phyloP scores from a whole-genome alignment of 2,113 vertebrate species.

The Protobothrops flavoviridis region DNA sequence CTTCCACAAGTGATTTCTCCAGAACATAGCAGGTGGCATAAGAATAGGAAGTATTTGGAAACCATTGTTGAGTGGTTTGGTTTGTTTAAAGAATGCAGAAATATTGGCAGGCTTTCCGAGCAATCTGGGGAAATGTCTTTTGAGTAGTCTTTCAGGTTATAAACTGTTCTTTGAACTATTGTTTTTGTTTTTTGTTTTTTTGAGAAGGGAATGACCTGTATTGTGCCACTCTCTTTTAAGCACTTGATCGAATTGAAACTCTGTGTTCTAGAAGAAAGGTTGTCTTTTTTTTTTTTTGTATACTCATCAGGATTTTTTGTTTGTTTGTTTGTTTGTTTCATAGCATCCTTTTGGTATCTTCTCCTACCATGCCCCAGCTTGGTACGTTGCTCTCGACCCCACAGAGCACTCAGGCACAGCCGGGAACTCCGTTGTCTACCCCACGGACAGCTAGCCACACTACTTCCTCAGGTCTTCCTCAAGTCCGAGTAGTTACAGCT shows the following conservation, averaged over 20 bases:
- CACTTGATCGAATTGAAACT: not conserved
- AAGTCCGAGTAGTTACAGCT: slow-evolving; percentile 88
- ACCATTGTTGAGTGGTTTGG: not conserved
- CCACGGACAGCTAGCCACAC: slow-evolving; percentile 80
- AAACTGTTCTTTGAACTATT: not conserved
- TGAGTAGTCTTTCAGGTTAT: not conserved
- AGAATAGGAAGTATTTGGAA: not conserved
- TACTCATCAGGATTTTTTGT: not conserved
- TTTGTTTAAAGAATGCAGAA: not conserved
- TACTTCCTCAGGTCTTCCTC: slow-evolving; percentile 78
- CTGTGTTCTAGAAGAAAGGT: not conserved
- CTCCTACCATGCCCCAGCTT: slow-evolving; percentile 89
- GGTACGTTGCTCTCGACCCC: slow-evolving; percentile 83
- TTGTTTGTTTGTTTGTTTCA: not conserved
- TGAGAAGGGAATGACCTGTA: not conserved
- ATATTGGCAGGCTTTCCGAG: not conserved
- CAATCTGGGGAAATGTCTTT: not conserved
- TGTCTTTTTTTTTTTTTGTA: not conserved
- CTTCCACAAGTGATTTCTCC: not conserved
- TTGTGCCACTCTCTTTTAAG: not conserved
- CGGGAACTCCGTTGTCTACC: slow-evolving; percentile 70
- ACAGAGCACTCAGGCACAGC: slow-evolving; percentile 70
- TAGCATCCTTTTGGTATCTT: slow-evolving; percentile 92
- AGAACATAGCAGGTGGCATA: not conserved
- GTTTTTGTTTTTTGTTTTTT: too few species aligned